Evolutionary conservation across 2,797 vertebrate genomes (phyloP), one percentile per base, ranked within the genome.

Genomic region (Stomatorhinus walkeri): DNA sequence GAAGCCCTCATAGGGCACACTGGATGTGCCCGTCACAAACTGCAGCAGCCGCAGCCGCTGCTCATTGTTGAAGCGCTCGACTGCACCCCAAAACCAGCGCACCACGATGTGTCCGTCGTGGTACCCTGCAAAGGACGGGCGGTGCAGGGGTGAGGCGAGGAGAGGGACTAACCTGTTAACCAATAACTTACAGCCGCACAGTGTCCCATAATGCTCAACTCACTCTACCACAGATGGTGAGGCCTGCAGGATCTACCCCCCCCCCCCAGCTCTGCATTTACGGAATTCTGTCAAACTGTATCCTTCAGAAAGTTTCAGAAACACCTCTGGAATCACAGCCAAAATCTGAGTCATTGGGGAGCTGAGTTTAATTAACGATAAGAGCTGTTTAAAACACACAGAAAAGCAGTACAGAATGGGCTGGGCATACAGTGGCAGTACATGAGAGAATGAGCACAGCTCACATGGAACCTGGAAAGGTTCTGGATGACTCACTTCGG

Each of bases 101-200:
- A 97, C 97, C 90, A 97, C 97, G 2, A 97, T 97, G 91, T 97
- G 97, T 0, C 96, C 96, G 32, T 97, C 97, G 0, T 97, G 97
- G 91, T 97, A 97, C 88, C 97, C 97, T 97, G 91, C 68, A 89
- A 0, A 1, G 88, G 88, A 59, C 16, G 32, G 9, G 6, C 4
- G 10, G 61, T 68, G 61, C 61, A 10, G 61, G 61, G 61, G 59
- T 19, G n/a, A 51, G 9, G 7, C 0, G 88, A 28, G 79, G 16
- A 12, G 10, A 28, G 19, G 56, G 81, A 4, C 0, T 84, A 84
- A 22, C 81, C 81, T 49, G 81, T 48, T 19, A 40, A 19, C 6
- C 6, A 40, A 19, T 16, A 32, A 76, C 1, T 1, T 76, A 76
- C 16, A 76, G 32, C 24, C 24, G 1, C 61, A 1, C 61, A 32